Base-by-base conservation (phyloP, 2,888 invertebrate species). In the Eupsilia transversa region DNA sequence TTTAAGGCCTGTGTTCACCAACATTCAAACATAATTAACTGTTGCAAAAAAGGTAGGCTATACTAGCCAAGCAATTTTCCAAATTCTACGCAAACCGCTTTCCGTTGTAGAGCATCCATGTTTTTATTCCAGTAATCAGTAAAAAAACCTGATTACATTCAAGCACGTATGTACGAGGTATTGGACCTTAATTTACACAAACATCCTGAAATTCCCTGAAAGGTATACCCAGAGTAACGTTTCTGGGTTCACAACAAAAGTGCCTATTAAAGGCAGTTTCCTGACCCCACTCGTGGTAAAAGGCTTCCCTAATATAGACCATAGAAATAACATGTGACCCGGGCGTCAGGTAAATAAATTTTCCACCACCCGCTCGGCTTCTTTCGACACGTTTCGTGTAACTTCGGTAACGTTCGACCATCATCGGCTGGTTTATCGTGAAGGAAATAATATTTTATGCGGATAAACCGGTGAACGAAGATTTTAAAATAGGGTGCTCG, bases 301-400 rank as follows among this genome's bases (percentile, higher is more conserved):
- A 89, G 85, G 85, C 84, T 87, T 82, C 72, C 83, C 80, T 86
- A 85, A 90, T 86, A 88, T 77, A 84, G 74, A 74, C 80, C 83
- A 80, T 84, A 85, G 72, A 83, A 85, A 81, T 88, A 87, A 84
- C 78, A 80, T 79, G 84, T 80, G 79, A 82, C 79, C 79, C 86
- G 67, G 72, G 57, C 71, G 70, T 74, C 84, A 87, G 79, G 85
- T 86, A 84, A 79, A 89, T 85, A 85, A 76, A 74, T 87, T 72
- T 79, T 70, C 70, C 56, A 66, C 46, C 71, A 57, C 59, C 38
- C 56, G n/a, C 65, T 75, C 69, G 66, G 66, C 33, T 75, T 52
- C 81, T 59, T 69, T 80, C 69, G 59, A 49, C 81, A 54, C 54
- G 9, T 69, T 75, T 75, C 77, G 64, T 71, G 54, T 63, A n/a